These are phyloP conservation scores for Brachystomella parvula DNA, from an alignment of 1,140 invertebrate genomes.

Conservation along the genomic window DNA sequence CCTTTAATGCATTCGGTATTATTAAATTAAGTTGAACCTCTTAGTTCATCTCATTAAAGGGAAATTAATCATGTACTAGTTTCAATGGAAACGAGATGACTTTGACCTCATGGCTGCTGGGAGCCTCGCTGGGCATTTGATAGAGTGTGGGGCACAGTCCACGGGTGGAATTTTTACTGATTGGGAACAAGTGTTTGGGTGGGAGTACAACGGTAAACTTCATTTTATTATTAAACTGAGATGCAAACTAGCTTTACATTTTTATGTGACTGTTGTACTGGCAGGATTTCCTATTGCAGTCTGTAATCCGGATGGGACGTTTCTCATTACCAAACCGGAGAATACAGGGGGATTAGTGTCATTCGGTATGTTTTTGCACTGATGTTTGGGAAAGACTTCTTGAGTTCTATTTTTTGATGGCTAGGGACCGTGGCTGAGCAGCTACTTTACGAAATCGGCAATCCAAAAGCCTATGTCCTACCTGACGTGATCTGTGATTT, in stretches of 20 bases:
- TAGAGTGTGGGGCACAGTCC: conserved; percentile 51
- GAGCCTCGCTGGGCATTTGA: conserved; percentile 49
- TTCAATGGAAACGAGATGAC: conserved; percentile 45
- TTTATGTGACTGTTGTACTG: too few species aligned
- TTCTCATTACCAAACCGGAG: conserved; percentile 47
- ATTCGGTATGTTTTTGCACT: conserved; percentile 41
- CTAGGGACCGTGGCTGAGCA: conserved; percentile 48
- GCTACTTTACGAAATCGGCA: conserved; percentile 50
- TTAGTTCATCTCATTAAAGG: background rate
- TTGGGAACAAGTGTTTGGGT: conserved; percentile 47
- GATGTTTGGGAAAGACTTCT: background rate
- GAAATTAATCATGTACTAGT: conserved; percentile 31
- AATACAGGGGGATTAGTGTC: conserved; percentile 48
- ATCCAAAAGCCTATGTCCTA: conserved; percentile 47
- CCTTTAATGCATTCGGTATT: conserved; percentile 47
- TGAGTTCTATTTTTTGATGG: conserved; percentile 12
- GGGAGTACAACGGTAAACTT: conserved; percentile 43
- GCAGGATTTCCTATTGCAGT: conserved; percentile 51
- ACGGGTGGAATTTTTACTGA: conserved; percentile 52
- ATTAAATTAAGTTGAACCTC: conserved; percentile 1
- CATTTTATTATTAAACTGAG: background rate
- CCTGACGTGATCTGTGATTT: conserved; percentile 52
- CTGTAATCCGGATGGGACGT: conserved; percentile 44
- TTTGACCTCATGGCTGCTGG: conserved; percentile 45
- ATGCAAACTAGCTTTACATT: background rate